Conservation (phyloP, 1,140 invertebrate species). For the Aphaenogaster floridana region DNA sequence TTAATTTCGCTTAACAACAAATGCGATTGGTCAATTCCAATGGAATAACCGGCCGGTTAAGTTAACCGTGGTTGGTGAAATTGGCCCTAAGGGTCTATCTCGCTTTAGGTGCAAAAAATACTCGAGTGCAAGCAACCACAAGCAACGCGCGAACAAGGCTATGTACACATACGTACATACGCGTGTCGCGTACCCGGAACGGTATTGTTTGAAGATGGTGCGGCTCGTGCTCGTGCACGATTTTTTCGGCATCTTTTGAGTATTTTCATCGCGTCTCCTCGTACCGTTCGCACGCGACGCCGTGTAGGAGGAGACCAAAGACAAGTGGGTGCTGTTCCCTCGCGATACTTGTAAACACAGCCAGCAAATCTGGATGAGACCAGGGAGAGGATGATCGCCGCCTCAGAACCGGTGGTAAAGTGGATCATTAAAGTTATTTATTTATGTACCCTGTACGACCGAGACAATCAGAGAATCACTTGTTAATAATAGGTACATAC, state of each 20-base stretch:
- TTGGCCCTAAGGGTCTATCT: too few relatives aligned
- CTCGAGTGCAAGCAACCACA: too few relatives aligned
- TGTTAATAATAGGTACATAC: too few relatives aligned
- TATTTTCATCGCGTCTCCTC: background rate
- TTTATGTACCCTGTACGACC: background rate
- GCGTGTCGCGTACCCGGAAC: background rate
- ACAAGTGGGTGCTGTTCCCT: slow-evolving; percentile 33
- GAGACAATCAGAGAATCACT: background rate
- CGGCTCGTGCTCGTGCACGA: background rate
- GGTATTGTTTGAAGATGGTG: slow-evolving; percentile 44
- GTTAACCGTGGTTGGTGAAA: too few relatives aligned
- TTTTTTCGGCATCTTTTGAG: background rate
- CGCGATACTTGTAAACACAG: slow-evolving; percentile 68
- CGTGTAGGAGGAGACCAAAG: background rate
- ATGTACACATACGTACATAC: background rate
- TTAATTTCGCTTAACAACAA: too few relatives aligned
- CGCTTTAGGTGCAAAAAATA: too few relatives aligned
- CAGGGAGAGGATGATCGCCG: slow-evolving; percentile 92
- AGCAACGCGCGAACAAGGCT: background rate
- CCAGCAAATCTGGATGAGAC: slow-evolving; percentile 92
- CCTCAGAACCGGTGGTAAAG: slow-evolving; percentile 92
- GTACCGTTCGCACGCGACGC: background rate
- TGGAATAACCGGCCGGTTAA: too few relatives aligned
- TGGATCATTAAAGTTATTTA: slow-evolving; percentile 43
- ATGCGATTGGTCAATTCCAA: too few relatives aligned